Conservation (phyloP, 2,113 vertebrate genomes). For the Passer montanus region DNA sequence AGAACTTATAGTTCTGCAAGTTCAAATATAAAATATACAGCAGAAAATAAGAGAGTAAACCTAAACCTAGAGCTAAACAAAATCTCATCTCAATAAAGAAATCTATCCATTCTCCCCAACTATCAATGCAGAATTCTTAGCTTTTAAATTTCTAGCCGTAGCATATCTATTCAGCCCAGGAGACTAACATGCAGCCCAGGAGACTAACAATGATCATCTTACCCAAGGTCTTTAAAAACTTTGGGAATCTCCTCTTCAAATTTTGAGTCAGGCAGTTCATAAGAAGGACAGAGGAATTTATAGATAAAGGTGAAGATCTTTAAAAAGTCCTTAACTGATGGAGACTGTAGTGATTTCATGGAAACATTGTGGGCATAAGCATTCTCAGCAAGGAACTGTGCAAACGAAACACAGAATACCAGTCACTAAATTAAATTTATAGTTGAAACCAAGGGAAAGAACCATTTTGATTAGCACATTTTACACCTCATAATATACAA, state of each 20-base stretch:
- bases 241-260: constrained; percentile 95
- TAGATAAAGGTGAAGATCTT: constrained; percentile 95
- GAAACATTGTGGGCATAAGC: constrained; percentile 83
- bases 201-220: not conserved
- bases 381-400: constrained; percentile 87
- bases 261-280: constrained; percentile 87
- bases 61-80: not conserved
- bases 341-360: constrained; percentile 89
- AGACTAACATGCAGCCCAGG: not conserved
- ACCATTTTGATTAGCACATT: not conserved
- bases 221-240: constrained; percentile 90
- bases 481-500: rapidly evolving
- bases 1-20: not conserved
- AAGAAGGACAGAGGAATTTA: constrained; percentile 85
- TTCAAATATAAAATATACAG: not conserved
- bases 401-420: not conserved
- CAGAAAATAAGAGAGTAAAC: not conserved
- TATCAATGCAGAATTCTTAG: not conserved
- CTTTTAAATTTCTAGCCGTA: not conserved
- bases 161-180: not conserved
- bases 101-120: not conserved
- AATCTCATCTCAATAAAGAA: not conserved
- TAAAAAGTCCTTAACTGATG: constrained; percentile 93
- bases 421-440: not conserved
- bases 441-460: not conserved